phyloP scores from a whole-genome alignment of 1,140 invertebrate genomes.

The Philopotamus ludificatus region DNA sequence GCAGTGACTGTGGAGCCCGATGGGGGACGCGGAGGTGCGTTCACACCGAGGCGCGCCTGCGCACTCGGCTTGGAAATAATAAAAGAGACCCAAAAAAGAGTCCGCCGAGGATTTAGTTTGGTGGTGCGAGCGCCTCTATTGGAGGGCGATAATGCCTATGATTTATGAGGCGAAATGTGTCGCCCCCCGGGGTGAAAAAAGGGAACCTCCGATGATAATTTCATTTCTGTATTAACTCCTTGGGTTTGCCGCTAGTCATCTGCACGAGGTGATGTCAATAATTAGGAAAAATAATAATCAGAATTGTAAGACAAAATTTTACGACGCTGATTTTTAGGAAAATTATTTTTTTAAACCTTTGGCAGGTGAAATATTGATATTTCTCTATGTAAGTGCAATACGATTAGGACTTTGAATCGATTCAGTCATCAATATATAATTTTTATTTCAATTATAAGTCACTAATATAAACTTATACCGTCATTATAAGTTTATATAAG shows the following conservation, averaged over 20 bases:
- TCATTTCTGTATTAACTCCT: conserved; percentile 36
- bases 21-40: conserved; percentile 9
- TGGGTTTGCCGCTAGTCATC: conserved; percentile 25
- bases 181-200: conserved; percentile 36
- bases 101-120: conserved; percentile 9
- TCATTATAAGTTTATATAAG: too few species aligned
- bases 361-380: too few species aligned
- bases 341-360: too few species aligned
- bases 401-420: too few species aligned
- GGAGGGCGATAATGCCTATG: conserved; percentile 40
- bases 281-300: background rate
- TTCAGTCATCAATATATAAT: too few species aligned
- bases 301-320: too few species aligned
- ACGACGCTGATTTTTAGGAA: too few species aligned
- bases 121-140: conserved; percentile 16
- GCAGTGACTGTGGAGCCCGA: too few species aligned
- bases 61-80: background rate
- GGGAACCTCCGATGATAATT: conserved; percentile 31
- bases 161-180: conserved; percentile 40
- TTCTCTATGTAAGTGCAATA: too few species aligned
- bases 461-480: too few species aligned
- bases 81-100: conserved; percentile 12
- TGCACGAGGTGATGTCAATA: conserved; percentile 22
- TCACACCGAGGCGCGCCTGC: background rate
- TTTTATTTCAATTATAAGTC: too few species aligned